phyloP scores from a whole-genome alignment of 2,113 vertebrate species.

The Stegastes partitus region DNA sequence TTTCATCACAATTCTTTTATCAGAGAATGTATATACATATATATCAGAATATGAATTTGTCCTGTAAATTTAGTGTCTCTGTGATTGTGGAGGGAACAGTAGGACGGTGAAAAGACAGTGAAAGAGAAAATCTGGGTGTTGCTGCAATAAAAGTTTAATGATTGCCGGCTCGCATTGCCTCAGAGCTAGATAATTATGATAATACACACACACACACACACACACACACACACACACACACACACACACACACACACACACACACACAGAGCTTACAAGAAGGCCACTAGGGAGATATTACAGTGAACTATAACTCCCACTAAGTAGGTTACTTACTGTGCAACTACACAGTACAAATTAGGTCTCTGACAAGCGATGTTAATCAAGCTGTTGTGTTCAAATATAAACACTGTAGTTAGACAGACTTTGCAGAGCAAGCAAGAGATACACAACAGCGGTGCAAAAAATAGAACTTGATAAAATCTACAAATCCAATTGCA shows the following conservation, averaged over 20 bases:
- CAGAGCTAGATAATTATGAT: constrained; percentile 42
- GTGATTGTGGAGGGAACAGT: constrained; percentile 1
- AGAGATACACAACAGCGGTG: constrained; percentile 4
- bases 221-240: too few relatives aligned
- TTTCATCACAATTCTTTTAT: background rate
- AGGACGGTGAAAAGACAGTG: background rate
- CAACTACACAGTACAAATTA: constrained; percentile 56
- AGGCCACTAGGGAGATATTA: constrained; percentile 44
- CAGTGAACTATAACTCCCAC: constrained; percentile 53
- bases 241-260: too few relatives aligned
- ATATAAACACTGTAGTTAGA: constrained; percentile 42
- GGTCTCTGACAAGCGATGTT: constrained; percentile 43
- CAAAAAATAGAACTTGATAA: constrained; percentile 21
- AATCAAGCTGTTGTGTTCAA: constrained; percentile 45
- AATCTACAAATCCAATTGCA: constrained; percentile 35
- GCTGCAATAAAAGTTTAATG: constrained; percentile 45
- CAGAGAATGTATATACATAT: too few relatives aligned
- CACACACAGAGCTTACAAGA: constrained; percentile 10
- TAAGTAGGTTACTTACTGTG: constrained; percentile 62
- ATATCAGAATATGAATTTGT: background rate
- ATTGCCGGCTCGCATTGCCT: constrained; percentile 13
- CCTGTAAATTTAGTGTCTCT: constrained; percentile 1
- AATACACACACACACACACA: constrained; percentile 15
- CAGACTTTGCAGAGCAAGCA: background rate
- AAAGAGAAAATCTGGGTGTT: constrained; percentile 36